Evolutionary conservation across 2,888 invertebrate genomes (phyloP), one percentile per base, ranked within the genome.

Genomic region (Crepidodera aurea): DNA sequence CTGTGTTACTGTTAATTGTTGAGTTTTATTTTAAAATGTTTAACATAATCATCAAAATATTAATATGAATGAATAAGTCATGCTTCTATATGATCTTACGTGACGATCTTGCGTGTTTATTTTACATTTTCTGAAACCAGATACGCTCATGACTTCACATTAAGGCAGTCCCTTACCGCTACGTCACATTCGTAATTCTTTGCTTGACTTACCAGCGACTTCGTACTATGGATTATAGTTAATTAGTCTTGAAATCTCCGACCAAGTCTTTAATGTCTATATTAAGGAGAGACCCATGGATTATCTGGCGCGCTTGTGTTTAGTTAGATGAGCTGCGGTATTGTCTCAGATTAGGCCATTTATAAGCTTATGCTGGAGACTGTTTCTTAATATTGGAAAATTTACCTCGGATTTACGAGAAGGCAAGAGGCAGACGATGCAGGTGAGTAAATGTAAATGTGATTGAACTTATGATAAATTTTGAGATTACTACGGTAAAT

Each of bases 221-320:
- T 64, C 62, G 58, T 67, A 60, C 61, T 59, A 59, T 39, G 64
- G 66, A 68, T 70, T 68, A 66, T 50, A 66, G 50, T 64, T 65
- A 68, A 68, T 70, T 68, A 67, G 62, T 39, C 60, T 50, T 62
- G 37, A 55, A 64, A 40, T 57, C 37, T 58, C 57, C 57, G 32
- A 25, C 37, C 16, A 46, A 61, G 62, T 54, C 48, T 58, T 55
- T 63, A 60, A 65, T 64, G 57, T 48, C 18, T 59, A 54, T 55
- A 55, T 59, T 61, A 66, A 66, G 62, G 25, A 34, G 56, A 64
- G 42, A 60, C 59, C 55, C 37, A 54, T 42, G 58, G 62, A 62
- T 62, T 62, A 62, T 57, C 34, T 25, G 39, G 18, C 18, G 48
- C 48, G 48, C 37, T 50, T 22, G 46, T 50, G 48, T 57, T 57